Evolutionary conservation across 2,888 invertebrate species (phyloP), one percentile per base, ranked within the genome.

Genomic region (Acleris holmiana): DNA sequence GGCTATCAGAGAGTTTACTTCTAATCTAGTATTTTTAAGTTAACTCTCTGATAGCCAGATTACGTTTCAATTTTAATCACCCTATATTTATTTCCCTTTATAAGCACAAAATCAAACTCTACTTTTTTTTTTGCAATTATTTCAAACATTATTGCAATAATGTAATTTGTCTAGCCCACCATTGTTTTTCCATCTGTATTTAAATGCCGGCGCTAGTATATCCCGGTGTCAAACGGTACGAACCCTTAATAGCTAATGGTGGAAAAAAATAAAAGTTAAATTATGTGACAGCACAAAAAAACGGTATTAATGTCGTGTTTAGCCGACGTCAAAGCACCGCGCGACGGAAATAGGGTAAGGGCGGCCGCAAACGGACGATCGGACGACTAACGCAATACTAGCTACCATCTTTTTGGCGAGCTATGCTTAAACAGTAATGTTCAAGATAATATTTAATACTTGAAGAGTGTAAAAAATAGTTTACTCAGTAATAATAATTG

Each of bases 221-320:
- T 90, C 82, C 83, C 75, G 73, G 72, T 84, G 88, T 88, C 88
- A 88, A 82, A 82, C 78, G 74, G 75, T 72, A 72, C 73, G 73
- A 77, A 74, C 78, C 72, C 84, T 91, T 91, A 90, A 89, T 90
- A 91, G 90, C 90, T 91, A 90, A 91, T 91, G 91, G 88, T 68
- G 68, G 66, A 70, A 50, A 66, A 68, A 70, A 74, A 73, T 80
- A 85, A 88, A 86, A 83, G 79, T 80, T 88, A 88, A 92, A 88
- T 88, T 88, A 91, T 91, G 89, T 85, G 92, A 89, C 91, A 89
- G 86, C 74, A 73, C 79, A 83, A 89, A 91, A 88, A 89, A 89
- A 82, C 88, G 85, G 86, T 89, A 89, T 91, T 91, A 89, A 90
- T 89, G 91, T 88, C 87, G 87, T 89, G 91, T 91, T 90, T 86